Evolutionary conservation across 2,888 invertebrate species (phyloP).

Genomic region (Hydrotaea diabolus): DNA sequence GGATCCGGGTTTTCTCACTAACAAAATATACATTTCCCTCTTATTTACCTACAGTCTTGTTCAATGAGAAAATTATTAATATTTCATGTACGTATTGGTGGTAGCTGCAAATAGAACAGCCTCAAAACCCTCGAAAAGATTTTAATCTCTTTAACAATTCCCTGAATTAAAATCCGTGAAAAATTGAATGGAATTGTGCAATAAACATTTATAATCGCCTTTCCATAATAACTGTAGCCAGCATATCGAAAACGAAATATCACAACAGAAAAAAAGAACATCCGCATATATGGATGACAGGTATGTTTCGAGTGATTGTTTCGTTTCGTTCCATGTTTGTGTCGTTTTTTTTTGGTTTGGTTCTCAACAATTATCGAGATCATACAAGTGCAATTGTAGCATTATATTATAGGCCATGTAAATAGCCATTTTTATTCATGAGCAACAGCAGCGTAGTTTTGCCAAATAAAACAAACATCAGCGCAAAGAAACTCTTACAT

Average conservation of each 20-base stretch:
- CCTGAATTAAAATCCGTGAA: conserved; percentile 49
- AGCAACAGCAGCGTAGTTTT: conserved; percentile 18
- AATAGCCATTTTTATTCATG: conserved; percentile 35
- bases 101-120: not conserved
- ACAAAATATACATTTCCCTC: too few relatives aligned
- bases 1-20: too few relatives aligned
- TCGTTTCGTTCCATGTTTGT: not conserved
- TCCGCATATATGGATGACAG: conserved; percentile 19
- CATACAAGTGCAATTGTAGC: conserved; percentile 26
- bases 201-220: conserved; percentile 23
- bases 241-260: not conserved
- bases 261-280: too few relatives aligned
- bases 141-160: conserved; percentile 66
- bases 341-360: not conserved
- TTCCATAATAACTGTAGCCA: conserved; percentile 20
- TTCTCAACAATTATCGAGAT: conserved; percentile 40
- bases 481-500: not conserved
- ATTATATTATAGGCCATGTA: conserved; percentile 39
- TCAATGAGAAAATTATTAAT: conserved; percentile 14
- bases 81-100: conserved; percentile 17
- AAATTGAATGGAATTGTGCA: conserved; percentile 68
- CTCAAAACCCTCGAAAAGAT: conserved; percentile 31
- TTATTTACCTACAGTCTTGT: too few relatives aligned
- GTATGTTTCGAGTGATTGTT: conserved; percentile 22
- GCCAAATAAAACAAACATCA: conserved; percentile 17